Evolutionary conservation across 2,888 invertebrate genomes (phyloP), one percentile per base, ranked within the genome.

Genomic region (Microdon myrmicae): DNA sequence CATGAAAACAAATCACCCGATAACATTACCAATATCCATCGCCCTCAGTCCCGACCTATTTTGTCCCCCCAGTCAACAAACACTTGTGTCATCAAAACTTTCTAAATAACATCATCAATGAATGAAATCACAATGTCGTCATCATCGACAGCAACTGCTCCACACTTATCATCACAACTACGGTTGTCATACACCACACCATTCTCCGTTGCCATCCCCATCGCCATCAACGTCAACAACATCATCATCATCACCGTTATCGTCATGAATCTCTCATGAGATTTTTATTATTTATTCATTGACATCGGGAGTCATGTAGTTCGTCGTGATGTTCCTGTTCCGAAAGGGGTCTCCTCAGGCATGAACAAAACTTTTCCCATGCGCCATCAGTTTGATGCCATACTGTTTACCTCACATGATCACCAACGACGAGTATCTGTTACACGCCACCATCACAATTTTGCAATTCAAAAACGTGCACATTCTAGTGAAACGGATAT

Each of bases 311-410:
- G 38, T 58, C 64, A 53, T 64, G 64, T 53, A 58, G 32, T 53
- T 58, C 64, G n/a, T n/a, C n/a, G 58, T 64, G 64, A 64, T 64
- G 37, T 43, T 47, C 29, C 39, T 45, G 39, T 45, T 23, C n/a
- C n/a, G n/a, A n/a, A n/a, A n/a, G 44, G 34, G 49, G 48, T 49
- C 55, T 35, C 44, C 12, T 22, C 37, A 23, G 13, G 22, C 41
- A 41, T 64, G 64, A 45, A 35, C 10, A 43, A 64, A 64, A 64
- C 51, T 64, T 64, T 60, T 58, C 58, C 51, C 64, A 64, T 31
- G 58, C 58, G 10, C n/a, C 19, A 44, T 34, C 20, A 53, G n/a
- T 38, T 55, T 31, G 38, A 53, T 54, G 54, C 44, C 54, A 55
- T n/a, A n/a, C n/a, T n/a, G n/a, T 59, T 59, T 59, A n/a, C n/a